phyloP scores from a whole-genome alignment of 2,797 vertebrate species.

The Pseudochirops cupreus region DNA sequence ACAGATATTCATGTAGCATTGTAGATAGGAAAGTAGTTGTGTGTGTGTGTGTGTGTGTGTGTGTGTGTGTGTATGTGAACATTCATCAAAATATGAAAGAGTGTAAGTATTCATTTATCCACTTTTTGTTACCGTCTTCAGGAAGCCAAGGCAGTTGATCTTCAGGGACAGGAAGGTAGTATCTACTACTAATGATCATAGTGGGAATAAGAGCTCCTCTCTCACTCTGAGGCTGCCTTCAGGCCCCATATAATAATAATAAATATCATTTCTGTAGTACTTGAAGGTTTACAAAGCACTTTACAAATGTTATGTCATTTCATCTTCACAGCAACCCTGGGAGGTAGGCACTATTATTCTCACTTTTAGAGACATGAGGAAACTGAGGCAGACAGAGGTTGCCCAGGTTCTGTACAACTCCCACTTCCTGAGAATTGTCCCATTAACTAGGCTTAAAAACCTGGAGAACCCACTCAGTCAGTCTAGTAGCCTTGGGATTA shows the following conservation, averaged over 20 bases:
- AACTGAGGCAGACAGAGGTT: not conserved
- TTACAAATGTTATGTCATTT: not conserved
- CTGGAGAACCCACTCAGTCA: not conserved
- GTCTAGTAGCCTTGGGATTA: not conserved
- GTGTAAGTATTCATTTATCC: not conserved
- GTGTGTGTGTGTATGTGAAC: not conserved
- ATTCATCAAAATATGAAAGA: not conserved
- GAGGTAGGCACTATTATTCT: not conserved
- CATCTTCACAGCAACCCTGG: not conserved
- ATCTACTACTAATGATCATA: not conserved
- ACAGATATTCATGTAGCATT: too few species aligned
- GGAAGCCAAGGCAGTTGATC: not conserved
- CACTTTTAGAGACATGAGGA: not conserved
- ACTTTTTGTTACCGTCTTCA: conserved; percentile 1
- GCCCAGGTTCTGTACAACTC: not conserved
- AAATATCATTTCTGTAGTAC: not conserved
- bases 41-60: too few species aligned
- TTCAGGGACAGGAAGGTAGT: not conserved
- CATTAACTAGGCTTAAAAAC: not conserved
- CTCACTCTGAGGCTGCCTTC: not conserved
- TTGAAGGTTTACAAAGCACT: not conserved
- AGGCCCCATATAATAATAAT: not conserved
- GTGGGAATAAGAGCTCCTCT: not conserved
- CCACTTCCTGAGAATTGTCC: not conserved
- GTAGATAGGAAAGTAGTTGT: not conserved